These are phyloP conservation scores for Phorcus lineatus DNA, from an alignment of 2,888 invertebrate genomes.

Conservation along the genomic window DNA sequence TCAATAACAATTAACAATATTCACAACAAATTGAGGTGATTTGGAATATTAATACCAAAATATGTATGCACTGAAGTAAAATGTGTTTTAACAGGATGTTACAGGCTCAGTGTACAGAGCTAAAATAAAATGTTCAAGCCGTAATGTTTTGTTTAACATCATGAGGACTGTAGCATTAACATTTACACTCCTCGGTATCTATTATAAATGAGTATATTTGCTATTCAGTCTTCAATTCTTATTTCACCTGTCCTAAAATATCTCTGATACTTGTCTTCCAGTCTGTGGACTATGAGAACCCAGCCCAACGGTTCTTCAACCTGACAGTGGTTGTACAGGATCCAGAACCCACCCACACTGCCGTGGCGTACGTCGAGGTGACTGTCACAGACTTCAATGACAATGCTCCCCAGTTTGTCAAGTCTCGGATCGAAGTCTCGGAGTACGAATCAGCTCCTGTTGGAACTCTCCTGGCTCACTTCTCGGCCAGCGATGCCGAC, in stretches of 20 bases:
- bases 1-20: too few relatives aligned
- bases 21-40: too few relatives aligned
- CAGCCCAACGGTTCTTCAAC: slow-evolving; percentile 65
- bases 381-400: slow-evolving; percentile 99
- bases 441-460: slow-evolving; percentile 88
- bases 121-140: too few relatives aligned
- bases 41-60: too few relatives aligned
- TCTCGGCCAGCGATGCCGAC: slow-evolving; percentile 96
- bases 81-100: too few relatives aligned
- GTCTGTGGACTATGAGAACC: slow-evolving; percentile 71
- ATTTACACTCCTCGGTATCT: too few relatives aligned
- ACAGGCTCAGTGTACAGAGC: too few relatives aligned
- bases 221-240: neutral
- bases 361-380: slow-evolving; percentile 95
- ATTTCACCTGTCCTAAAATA: neutral
- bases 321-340: slow-evolving; percentile 71
- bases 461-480: slow-evolving; percentile 92
- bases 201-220: too few relatives aligned
- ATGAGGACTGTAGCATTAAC: too few relatives aligned
- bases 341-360: slow-evolving; percentile 77
- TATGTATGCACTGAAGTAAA: too few relatives aligned
- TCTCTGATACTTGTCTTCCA: slow-evolving; percentile 29
- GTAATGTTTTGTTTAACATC: too few relatives aligned
- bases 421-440: slow-evolving; percentile 81
- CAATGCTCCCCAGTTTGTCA: slow-evolving; percentile 93